A percentile compares a stretch with the other conserved stretches of the same genome.
Conservation (phyloP, 2,113 vertebrate genomes). For the Ploceus nigricollis region DNA sequence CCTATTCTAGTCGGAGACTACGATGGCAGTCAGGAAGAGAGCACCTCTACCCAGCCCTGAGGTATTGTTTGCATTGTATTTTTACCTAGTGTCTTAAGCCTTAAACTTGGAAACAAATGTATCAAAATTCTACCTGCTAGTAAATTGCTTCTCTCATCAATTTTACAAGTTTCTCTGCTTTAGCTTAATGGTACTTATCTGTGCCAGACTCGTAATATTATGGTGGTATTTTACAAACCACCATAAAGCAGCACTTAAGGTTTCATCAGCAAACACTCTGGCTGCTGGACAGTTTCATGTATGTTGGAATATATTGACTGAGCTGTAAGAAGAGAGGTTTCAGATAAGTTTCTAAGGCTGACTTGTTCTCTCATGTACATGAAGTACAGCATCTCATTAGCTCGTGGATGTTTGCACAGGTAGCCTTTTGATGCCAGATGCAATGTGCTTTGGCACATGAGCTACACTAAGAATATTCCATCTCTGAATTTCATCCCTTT, state of each 20-base stretch:
- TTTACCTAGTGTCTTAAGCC: background rate
- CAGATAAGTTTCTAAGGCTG: background rate
- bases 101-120: background rate
- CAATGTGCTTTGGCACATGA: background rate
- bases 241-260: background rate
- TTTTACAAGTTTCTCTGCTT: background rate
- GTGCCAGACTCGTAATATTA: background rate
- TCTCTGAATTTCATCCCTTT: background rate
- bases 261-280: background rate
- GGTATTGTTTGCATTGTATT: slow-evolving; percentile 33
- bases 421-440: background rate
- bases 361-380: rapidly evolving
- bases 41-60: slow-evolving; percentile 43
- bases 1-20: slow-evolving; percentile 65
- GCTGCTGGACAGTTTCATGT: background rate
- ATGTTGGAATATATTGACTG: background rate
- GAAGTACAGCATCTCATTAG: background rate
- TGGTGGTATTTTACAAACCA: background rate
- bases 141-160: background rate
- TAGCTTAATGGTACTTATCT: background rate
- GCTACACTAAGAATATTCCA: background rate
- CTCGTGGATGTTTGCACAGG: background rate
- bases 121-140: background rate
- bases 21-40: slow-evolving; percentile 47
- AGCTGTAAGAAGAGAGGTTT: background rate